Conservation (phyloP, 2,797 vertebrate genomes). For the Martes flavigula region DNA sequence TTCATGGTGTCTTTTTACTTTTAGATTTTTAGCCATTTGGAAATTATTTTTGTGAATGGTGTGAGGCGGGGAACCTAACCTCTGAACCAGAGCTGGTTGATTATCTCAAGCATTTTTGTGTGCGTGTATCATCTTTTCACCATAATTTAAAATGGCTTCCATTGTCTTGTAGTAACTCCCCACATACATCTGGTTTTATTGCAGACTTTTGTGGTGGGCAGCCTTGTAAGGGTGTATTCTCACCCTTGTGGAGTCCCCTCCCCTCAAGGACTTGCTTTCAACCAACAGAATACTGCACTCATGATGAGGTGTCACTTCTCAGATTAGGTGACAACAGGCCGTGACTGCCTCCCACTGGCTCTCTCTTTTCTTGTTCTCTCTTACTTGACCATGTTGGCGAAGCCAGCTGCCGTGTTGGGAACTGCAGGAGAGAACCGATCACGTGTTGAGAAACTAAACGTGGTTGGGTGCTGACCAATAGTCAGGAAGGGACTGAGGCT, state of each 20-base stretch:
- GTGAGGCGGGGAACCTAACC: background rate
- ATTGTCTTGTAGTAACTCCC: background rate
- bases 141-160: background rate
- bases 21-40: background rate
- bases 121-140: background rate
- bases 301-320: background rate
- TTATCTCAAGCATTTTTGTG: background rate
- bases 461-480: background rate
- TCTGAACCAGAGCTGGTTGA: background rate
- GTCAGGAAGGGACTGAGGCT: background rate
- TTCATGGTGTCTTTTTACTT: background rate
- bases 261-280: background rate
- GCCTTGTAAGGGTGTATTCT: background rate
- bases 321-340: background rate
- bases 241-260: background rate
- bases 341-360: background rate
- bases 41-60: background rate
- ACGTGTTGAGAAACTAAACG: background rate
- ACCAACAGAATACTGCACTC: background rate
- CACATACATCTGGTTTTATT: background rate
- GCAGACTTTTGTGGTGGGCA: background rate
- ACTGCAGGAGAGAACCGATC: background rate
- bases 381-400: background rate
- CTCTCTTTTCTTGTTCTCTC: background rate
- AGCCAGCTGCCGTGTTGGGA: background rate